These are phyloP conservation scores for Keiferia lycopersicella DNA, from an alignment of 2,888 invertebrate species.

Conservation along the genomic window DNA sequence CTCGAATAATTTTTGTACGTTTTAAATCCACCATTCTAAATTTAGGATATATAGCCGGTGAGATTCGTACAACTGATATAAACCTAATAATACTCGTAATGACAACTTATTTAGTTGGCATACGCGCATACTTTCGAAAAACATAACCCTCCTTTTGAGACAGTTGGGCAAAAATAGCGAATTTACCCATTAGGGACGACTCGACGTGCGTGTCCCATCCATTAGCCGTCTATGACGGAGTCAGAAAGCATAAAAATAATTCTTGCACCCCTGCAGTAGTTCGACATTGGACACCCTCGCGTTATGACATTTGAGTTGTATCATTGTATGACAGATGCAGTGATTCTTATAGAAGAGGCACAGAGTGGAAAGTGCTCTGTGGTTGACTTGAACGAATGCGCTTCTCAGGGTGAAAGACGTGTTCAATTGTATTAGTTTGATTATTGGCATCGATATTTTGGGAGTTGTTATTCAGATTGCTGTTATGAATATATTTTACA, in stretches of 20 bases:
- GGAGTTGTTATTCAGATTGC: neutral
- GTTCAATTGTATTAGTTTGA: slow-evolving; percentile 19
- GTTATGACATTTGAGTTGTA: slow-evolving; percentile 46
- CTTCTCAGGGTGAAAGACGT: slow-evolving; percentile 21
- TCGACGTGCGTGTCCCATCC: slow-evolving; percentile 26
- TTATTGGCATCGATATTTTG: neutral
- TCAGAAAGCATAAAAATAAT: slow-evolving; percentile 47
- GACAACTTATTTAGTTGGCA: too few relatives aligned
- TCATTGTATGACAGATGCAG: slow-evolving; percentile 19
- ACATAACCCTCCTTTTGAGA: too few relatives aligned
- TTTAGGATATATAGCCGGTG: too few relatives aligned
- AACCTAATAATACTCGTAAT: too few relatives aligned
- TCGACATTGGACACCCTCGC: slow-evolving; percentile 30
- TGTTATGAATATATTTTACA: neutral
- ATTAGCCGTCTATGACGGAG: slow-evolving; percentile 35
- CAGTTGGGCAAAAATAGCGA: too few relatives aligned
- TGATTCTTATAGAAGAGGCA: slow-evolving; percentile 14
- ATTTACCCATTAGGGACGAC: slow-evolving; percentile 23
- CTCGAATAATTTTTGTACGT: too few relatives aligned
- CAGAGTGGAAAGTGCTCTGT: slow-evolving; percentile 14
- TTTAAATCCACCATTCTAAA: too few relatives aligned
- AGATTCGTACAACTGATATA: too few relatives aligned
- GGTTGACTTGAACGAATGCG: slow-evolving; percentile 16
- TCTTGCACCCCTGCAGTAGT: slow-evolving; percentile 36
- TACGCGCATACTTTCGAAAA: too few relatives aligned